These are phyloP conservation scores for Saxidomus purpurata DNA, from an alignment of 1,140 invertebrate species.

Conservation along the genomic window DNA sequence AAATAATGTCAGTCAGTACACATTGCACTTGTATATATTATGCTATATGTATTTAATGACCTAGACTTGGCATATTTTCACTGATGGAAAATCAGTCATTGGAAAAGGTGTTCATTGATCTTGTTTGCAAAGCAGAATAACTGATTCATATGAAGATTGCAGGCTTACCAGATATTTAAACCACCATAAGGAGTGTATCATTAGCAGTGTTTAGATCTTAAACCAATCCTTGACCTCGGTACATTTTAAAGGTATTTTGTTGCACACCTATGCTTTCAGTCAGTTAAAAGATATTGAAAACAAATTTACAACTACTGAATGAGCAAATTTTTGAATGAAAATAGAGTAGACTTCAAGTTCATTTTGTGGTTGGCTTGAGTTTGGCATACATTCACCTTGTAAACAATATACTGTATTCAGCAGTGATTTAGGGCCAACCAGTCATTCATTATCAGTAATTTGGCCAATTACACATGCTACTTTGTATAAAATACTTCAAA, in stretches of 20 bases:
- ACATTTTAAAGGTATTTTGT: neutral
- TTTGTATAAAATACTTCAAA: conserved; percentile 21
- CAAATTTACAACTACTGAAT: too few relatives aligned
- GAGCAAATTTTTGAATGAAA: neutral
- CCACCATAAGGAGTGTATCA: conserved; percentile 14
- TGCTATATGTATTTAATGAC: neutral
- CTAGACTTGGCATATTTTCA: conserved; percentile 29
- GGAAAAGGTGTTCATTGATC: conserved; percentile 3
- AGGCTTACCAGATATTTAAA: neutral
- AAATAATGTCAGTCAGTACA: conserved; percentile 1
- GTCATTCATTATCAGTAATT: conserved; percentile 3
- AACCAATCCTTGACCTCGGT: conserved; percentile 7
- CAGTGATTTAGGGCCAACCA: neutral
- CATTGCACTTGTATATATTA: neutral
- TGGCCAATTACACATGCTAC: conserved; percentile 5
- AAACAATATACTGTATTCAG: neutral
- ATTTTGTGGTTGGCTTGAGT: neutral
- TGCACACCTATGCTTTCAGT: neutral
- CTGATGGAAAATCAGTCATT: conserved; percentile 32
- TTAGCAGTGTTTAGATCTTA: neutral
- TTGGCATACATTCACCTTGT: too few relatives aligned
- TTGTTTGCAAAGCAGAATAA: neutral
- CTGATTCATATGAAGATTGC: neutral
- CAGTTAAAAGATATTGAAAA: neutral
- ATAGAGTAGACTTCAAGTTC: neutral